Conservation (phyloP, 2,888 invertebrate species). For the Hecatera dysodea region DNA sequence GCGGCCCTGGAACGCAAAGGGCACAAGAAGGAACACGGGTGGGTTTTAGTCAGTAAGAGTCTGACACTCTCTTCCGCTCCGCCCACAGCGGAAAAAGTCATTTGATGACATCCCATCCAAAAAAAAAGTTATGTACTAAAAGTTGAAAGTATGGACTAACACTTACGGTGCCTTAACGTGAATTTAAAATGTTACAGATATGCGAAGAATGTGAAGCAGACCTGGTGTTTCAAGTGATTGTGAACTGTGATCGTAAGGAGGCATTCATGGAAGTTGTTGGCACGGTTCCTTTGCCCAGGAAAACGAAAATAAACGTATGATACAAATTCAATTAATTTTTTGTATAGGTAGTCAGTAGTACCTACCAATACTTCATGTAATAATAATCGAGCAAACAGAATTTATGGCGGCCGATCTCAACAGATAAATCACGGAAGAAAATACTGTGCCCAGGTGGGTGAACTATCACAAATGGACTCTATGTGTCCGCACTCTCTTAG, state of each 20-base stretch:
- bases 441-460: background rate
- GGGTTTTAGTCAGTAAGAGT: too few relatives aligned
- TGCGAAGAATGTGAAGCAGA: constrained; percentile 88
- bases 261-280: constrained; percentile 92
- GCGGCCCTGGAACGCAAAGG: too few relatives aligned
- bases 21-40: too few relatives aligned
- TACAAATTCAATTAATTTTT: background rate
- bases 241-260: constrained; percentile 90
- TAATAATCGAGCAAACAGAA: background rate
- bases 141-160: too few relatives aligned
- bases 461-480: too few relatives aligned
- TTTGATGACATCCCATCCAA: too few relatives aligned
- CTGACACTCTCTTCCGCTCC: too few relatives aligned
- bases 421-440: background rate
- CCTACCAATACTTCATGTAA: background rate
- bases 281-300: constrained; percentile 83
- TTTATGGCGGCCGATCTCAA: background rate
- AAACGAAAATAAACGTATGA: constrained; percentile 81
- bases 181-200: constrained; percentile 70
- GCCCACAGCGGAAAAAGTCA: too few relatives aligned
- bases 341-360: background rate
- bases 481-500: too few relatives aligned
- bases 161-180: background rate
- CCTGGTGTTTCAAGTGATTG: constrained; percentile 88
- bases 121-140: background rate